Conservation (phyloP, 2,113 vertebrate species). For the Apistogramma diplotaenia region DNA sequence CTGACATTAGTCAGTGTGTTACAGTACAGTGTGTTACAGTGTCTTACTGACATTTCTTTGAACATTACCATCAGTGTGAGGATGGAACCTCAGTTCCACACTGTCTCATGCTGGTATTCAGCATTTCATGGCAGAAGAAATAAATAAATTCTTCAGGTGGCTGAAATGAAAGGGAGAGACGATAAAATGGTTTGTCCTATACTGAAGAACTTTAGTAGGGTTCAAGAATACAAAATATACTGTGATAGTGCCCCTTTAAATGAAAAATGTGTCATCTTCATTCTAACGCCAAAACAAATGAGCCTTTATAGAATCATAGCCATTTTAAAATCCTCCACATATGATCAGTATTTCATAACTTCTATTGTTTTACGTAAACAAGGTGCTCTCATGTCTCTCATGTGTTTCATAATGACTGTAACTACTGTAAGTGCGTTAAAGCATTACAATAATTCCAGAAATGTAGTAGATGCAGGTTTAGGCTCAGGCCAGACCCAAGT, state of each 20-base stretch:
- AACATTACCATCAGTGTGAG: neutral
- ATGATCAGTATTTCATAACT: neutral
- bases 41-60: neutral
- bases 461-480: neutral
- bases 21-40: too few relatives aligned
- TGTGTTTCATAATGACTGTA: too few relatives aligned
- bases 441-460: too few relatives aligned
- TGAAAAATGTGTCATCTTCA: neutral
- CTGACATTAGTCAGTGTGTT: too few relatives aligned
- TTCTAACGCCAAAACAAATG: neutral
- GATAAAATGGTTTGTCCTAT: neutral
- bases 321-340: neutral
- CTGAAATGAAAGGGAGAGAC: neutral
- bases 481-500: neutral
- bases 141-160: neutral
- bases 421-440: neutral
- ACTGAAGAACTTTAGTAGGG: neutral
- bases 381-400: neutral
- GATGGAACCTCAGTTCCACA: neutral
- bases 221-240: neutral
- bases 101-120: neutral
- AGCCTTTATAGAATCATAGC: neutral
- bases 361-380: neutral
- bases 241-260: neutral
- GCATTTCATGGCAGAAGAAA: neutral